Base-by-base conservation (phyloP, 2,797 vertebrate genomes). In the Eutrigla gurnardus region DNA sequence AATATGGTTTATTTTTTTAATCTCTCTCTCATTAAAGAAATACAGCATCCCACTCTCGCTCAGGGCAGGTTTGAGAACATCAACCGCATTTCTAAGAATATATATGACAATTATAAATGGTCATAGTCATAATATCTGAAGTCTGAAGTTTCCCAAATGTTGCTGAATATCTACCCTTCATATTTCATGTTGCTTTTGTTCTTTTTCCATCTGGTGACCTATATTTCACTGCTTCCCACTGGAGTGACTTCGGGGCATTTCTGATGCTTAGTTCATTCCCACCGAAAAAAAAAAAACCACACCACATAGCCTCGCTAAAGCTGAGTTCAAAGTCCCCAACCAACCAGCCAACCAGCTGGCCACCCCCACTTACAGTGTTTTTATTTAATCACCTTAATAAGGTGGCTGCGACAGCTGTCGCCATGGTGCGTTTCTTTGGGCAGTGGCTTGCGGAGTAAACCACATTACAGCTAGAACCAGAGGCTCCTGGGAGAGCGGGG, bases 381-480 rank as follows among this genome's bases (percentile, higher is more conserved):
- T 90, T 90, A 92, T 91, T 94, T 94, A 90, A 94, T 93, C 93
- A 93, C 85, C 81, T 72, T 93, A 93, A 94, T 93, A 93, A 93
- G 78, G 83, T 86, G 84, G 82, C 83, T 68, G 82, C 49, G 81
- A 91, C 92, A 92, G 91, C 89, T 90, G 92, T 91, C 73, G 63
- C 78, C 92, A 77, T 50, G 69, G 54, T 73, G 81, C 59, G 83
- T 92, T 90, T 89, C 73, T 82, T 59, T 85, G 82, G 86, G 84
- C 88, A 77, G 70, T 63, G 86, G 82, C 82, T 85, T 47, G 63
- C 64, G 2, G 74, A 83, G 81, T 77, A 85, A 90, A 91, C 83
- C 84, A 84, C 83, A 88, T 92, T 91, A 91, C 65, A 58, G 65
- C 67, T 57, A 46, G 69, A 82, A 83, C 68, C 77, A 65, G 6